Conservation (phyloP, 2,113 vertebrate species). For the Motacilla alba region DNA sequence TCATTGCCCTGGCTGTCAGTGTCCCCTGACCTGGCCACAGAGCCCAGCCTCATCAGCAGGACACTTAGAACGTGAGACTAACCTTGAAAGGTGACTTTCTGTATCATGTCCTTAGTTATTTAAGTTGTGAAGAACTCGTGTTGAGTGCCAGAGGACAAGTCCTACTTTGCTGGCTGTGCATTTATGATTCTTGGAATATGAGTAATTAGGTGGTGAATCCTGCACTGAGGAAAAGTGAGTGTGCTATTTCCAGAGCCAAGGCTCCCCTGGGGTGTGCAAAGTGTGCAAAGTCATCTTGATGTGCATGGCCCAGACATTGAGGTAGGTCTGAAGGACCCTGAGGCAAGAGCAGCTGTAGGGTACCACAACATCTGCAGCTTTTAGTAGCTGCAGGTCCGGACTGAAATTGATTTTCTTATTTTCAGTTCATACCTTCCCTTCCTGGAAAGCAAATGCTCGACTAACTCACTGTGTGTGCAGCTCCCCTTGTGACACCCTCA, state of each 20-base stretch:
- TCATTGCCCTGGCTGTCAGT: not conserved
- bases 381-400: not conserved
- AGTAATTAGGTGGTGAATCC: not conserved
- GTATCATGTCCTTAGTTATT: not conserved
- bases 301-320: not conserved
- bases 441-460: not conserved
- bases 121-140: not conserved
- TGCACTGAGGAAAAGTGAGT: not conserved
- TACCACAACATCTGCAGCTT: not conserved
- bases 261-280: not conserved
- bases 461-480: not conserved
- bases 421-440: not conserved
- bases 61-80: not conserved
- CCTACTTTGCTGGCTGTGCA: accelerated
- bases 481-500: not conserved
- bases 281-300: not conserved
- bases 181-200: not conserved
- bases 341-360: not conserved
- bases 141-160: not conserved
- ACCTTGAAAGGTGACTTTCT: not conserved
- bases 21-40: not conserved
- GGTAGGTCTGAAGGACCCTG: not conserved
- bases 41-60: not conserved
- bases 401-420: not conserved
- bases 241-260: not conserved